phyloP scores from a whole-genome alignment of 2,888 invertebrate species.

The Amphipyra tragopoginis region DNA sequence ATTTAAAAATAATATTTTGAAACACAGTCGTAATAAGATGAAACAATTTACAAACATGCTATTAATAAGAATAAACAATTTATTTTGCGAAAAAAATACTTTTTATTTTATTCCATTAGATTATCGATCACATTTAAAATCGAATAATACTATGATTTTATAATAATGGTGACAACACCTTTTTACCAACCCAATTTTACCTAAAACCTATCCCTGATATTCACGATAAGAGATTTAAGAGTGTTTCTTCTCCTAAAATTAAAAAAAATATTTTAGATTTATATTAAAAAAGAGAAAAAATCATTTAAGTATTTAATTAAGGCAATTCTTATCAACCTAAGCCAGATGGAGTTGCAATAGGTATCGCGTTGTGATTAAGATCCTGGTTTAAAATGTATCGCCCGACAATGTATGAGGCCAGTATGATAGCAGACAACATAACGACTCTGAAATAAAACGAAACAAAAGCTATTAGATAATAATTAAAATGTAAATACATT shows the following conservation, averaged over 20 bases:
- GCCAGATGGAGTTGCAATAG: slow-evolving; percentile 38
- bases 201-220: slow-evolving; percentile 33
- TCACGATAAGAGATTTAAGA: slow-evolving; percentile 35
- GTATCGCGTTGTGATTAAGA: slow-evolving; percentile 16
- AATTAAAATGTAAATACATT: too few species aligned
- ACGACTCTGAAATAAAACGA: slow-evolving; percentile 37
- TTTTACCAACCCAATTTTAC: too few species aligned
- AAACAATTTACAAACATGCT: too few species aligned
- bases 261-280: slow-evolving; percentile 7
- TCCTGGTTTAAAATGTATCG: slow-evolving; percentile 39
- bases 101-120: too few species aligned
- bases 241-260: slow-evolving; percentile 32
- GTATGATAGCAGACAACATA: slow-evolving; percentile 31
- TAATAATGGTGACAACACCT: too few species aligned
- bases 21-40: too few species aligned
- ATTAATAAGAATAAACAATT: too few species aligned
- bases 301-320: background rate
- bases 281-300: background rate
- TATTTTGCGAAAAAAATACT: too few species aligned
- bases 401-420: slow-evolving; percentile 38
- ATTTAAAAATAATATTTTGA: too few species aligned
- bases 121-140: too few species aligned
- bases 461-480: too few species aligned
- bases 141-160: too few species aligned
- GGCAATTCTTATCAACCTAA: slow-evolving; percentile 20